These are phyloP conservation scores for Pseudococcus viburni DNA, from an alignment of 2,888 invertebrate species.

Conservation along the genomic window DNA sequence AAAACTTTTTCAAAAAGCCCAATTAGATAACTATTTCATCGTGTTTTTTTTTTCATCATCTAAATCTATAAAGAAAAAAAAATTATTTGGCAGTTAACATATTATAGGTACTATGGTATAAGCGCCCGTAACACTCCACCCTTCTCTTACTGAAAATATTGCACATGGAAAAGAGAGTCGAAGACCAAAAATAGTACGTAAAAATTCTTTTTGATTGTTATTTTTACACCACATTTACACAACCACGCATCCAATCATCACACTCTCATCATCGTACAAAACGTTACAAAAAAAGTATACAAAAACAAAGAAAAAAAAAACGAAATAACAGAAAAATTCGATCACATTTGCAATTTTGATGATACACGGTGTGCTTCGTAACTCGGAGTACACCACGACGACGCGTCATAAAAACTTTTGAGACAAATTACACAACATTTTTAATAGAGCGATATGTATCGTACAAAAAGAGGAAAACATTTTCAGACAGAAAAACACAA, in stretches of 20 bases:
- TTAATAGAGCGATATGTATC: slow-evolving; percentile 38
- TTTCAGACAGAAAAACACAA: not conserved
- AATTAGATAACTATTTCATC: not conserved
- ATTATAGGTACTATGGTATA: slow-evolving; percentile 25
- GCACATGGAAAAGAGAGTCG: slow-evolving; percentile 19
- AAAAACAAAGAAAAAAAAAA: slow-evolving; percentile 37
- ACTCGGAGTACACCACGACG: not conserved
- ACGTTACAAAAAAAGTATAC: slow-evolving; percentile 40
- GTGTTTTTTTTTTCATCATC: slow-evolving; percentile 9
- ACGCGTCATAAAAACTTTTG: not conserved
- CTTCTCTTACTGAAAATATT: slow-evolving; percentile 43
- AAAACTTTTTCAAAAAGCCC: slow-evolving; percentile 29
- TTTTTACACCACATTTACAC: not conserved
- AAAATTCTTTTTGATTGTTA: slow-evolving; percentile 49
- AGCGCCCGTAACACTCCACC: not conserved
- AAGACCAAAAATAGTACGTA: not conserved
- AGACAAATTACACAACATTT: not conserved
- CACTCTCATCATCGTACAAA: slow-evolving; percentile 14
- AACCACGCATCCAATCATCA: not conserved
- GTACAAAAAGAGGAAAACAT: not conserved
- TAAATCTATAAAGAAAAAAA: slow-evolving; percentile 33
- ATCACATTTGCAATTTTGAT: slow-evolving; percentile 51
- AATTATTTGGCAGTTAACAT: not conserved
- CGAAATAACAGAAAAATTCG: slow-evolving; percentile 46
- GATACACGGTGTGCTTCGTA: slow-evolving; percentile 1